These are phyloP conservation scores for Rhagonycha lutea DNA, from an alignment of 2,888 invertebrate genomes.

Conservation along the genomic window DNA sequence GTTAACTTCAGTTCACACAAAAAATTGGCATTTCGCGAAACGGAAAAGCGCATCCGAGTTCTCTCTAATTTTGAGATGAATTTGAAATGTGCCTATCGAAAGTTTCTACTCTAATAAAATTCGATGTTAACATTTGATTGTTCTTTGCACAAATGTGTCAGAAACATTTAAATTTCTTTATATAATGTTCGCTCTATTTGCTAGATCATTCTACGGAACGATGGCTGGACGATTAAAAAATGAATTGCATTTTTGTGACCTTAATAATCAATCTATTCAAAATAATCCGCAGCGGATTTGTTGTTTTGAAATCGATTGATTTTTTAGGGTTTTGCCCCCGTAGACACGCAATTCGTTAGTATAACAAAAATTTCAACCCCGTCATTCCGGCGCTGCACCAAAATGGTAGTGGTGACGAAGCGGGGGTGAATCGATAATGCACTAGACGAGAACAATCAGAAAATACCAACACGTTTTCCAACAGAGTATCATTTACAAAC, in stretches of 20 bases:
- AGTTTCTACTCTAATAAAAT: background rate
- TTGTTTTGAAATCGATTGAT: background rate
- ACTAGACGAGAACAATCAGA: slow-evolving; percentile 11
- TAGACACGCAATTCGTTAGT: background rate
- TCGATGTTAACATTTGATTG: background rate
- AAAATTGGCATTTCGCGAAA: background rate
- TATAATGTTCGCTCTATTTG: slow-evolving; percentile 14
- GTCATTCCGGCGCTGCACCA: slow-evolving; percentile 8
- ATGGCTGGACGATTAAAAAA: slow-evolving; percentile 5
- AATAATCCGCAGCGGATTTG: background rate
- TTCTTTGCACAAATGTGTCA: background rate
- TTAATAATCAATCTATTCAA: background rate
- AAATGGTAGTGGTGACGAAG: slow-evolving; percentile 1
- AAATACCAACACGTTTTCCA: slow-evolving; percentile 9
- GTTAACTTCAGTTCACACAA: background rate
- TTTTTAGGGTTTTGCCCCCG: background rate
- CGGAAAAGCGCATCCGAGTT: background rate
- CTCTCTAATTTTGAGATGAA: background rate
- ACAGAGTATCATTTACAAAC: background rate
- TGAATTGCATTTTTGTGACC: slow-evolving; percentile 6
- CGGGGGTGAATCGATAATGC: slow-evolving; percentile 14
- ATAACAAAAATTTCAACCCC: slow-evolving; percentile 2
- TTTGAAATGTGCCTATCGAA: background rate
- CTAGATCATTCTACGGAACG: slow-evolving; percentile 8
- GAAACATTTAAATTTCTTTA: background rate